Conservation (phyloP, 2,113 vertebrate species). For the Shinisaurus crocodilurus region DNA sequence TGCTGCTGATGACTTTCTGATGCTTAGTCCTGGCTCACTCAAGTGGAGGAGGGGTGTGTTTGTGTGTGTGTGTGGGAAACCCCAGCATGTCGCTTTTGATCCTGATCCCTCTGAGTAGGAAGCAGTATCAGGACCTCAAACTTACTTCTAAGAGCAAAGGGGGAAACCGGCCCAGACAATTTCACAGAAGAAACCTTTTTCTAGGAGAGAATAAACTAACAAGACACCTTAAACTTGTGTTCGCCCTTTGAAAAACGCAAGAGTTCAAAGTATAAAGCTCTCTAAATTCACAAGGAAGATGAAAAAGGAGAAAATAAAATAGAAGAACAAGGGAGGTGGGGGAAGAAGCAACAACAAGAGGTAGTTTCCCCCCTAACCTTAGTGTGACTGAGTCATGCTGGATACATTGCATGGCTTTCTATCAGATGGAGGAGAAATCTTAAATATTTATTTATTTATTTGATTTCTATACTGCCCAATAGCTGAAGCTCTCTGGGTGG, state of each 20-base stretch:
- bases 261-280: constrained; percentile 53
- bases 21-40: not conserved
- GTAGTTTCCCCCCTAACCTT: constrained; percentile 40
- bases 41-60: not conserved
- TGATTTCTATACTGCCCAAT: no score
- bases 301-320: constrained; percentile 51
- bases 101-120: constrained; percentile 14
- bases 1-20: not conserved
- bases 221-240: constrained; percentile 61
- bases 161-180: constrained; percentile 52
- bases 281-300: constrained; percentile 58
- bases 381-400: constrained; percentile 43
- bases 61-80: no score
- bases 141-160: constrained; percentile 20
- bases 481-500: no score
- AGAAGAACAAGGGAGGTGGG: constrained; percentile 31
- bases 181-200: constrained; percentile 39
- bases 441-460: no score
- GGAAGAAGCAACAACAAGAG: constrained; percentile 19
- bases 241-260: constrained; percentile 43
- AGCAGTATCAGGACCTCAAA: constrained; percentile 35
- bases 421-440: constrained; percentile 7
- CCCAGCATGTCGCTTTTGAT: constrained; percentile 22
- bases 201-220: constrained; percentile 49
- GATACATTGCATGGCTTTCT: constrained; percentile 23